phyloP scores from a whole-genome alignment of 2,797 vertebrate species.

The Sebastes reedi region DNA sequence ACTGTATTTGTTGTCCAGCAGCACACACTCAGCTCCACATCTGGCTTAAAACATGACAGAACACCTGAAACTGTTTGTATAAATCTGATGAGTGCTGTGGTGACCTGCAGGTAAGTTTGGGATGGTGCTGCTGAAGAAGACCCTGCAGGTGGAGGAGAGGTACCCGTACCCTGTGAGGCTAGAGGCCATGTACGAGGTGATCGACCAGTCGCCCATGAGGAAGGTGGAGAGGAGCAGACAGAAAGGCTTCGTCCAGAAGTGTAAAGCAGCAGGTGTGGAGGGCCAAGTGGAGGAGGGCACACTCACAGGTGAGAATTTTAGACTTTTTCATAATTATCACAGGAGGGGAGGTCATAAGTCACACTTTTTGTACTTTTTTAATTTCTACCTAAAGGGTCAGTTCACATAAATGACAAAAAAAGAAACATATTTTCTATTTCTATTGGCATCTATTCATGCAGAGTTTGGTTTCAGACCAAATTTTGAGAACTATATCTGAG shows the following conservation, averaged over 20 bases:
- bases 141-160: conserved; percentile 94
- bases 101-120: conserved; percentile 87
- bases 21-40: not conserved
- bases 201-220: conserved; percentile 93
- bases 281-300: conserved; percentile 88
- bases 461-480: not conserved
- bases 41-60: not conserved
- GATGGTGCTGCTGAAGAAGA: conserved; percentile 97
- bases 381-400: not conserved
- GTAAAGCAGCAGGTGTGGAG: conserved; percentile 92
- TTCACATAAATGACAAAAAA: not conserved
- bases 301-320: conserved; percentile 47
- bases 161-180: conserved; percentile 97
- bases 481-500: not conserved
- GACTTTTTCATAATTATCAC: not conserved
- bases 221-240: conserved; percentile 93
- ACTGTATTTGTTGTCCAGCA: not conserved
- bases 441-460: not conserved
- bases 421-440: not conserved
- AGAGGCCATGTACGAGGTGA: conserved; percentile 96
- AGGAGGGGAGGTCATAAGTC: not conserved
- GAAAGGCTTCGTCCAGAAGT: conserved; percentile 96
- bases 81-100: not conserved
- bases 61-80: not conserved
- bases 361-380: not conserved